phyloP scores from a whole-genome alignment of 2,113 vertebrate species.

The Erythrocercus mccallii region DNA sequence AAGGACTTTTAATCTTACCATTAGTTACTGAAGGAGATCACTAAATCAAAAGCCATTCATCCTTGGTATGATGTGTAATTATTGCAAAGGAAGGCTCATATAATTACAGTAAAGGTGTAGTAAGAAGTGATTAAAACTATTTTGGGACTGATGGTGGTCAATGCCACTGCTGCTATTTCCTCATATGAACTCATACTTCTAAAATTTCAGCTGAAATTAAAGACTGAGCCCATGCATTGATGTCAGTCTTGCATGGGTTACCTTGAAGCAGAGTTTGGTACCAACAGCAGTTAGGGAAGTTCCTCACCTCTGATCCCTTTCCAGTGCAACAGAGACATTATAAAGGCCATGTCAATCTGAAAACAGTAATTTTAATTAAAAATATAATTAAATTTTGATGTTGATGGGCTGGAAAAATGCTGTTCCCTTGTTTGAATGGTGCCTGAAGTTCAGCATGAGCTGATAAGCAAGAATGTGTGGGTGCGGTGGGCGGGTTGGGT shows the following conservation, averaged over 20 bases:
- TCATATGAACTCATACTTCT: not conserved
- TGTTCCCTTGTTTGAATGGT: not conserved
- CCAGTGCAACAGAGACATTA: not conserved
- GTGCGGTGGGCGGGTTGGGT: not conserved
- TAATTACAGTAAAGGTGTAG: not conserved
- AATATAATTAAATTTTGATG: not conserved
- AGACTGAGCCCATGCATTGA: not conserved
- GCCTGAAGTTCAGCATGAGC: not conserved
- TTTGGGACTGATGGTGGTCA: not conserved
- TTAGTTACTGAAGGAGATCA: not conserved
- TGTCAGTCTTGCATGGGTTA: not conserved
- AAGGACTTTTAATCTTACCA: not conserved
- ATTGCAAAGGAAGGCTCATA: not conserved
- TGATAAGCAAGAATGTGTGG: not conserved
- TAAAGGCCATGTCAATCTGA: not conserved
- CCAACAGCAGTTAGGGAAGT: not conserved
- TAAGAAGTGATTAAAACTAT: not conserved
- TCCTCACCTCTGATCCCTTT: not conserved
- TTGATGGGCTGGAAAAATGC: not conserved
- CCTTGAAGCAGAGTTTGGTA: not conserved
- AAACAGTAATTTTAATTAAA: not conserved
- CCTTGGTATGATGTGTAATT: not conserved
- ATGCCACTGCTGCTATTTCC: not conserved
- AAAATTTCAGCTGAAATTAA: not conserved
- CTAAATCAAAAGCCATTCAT: not conserved